Percentiles rank a stretch among this genome's conserved stretches.
Evolutionary conservation across 2,797 vertebrate genomes (phyloP).

Genomic region (Craterocephalus amniculus): DNA sequence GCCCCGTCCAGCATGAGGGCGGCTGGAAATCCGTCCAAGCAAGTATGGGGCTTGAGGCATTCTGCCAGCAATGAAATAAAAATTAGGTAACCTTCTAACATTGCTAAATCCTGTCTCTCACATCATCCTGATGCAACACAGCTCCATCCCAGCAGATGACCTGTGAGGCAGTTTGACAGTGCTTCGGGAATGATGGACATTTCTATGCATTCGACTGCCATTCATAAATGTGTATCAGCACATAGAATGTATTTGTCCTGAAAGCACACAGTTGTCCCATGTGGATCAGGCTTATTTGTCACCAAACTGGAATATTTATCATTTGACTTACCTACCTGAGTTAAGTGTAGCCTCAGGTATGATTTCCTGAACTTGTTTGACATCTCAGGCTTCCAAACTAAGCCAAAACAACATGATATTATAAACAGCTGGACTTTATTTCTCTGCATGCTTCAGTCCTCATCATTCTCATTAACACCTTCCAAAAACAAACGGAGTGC

Average conservation of each 20-base stretch:
- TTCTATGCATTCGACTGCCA: neutral
- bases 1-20: neutral
- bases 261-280: neutral
- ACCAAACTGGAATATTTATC: neutral
- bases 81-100: neutral
- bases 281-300: neutral
- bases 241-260: no score
- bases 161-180: neutral
- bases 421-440: no score
- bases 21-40: neutral
- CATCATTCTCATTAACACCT: no score
- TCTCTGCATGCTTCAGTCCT: no score
- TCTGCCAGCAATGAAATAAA: neutral
- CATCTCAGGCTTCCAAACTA: neutral
- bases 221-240: neutral
- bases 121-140: neutral
- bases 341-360: neutral
- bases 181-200: neutral
- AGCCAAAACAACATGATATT: no score
- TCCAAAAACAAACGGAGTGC: no score
- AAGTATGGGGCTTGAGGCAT: neutral
- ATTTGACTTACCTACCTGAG: neutral
- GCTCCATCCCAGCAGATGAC: neutral
- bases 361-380: neutral
- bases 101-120: neutral